Evolutionary conservation across 2,797 vertebrate species (phyloP), one percentile per base, ranked within the genome.

Genomic region (Heteromormyrus szaboi): DNA sequence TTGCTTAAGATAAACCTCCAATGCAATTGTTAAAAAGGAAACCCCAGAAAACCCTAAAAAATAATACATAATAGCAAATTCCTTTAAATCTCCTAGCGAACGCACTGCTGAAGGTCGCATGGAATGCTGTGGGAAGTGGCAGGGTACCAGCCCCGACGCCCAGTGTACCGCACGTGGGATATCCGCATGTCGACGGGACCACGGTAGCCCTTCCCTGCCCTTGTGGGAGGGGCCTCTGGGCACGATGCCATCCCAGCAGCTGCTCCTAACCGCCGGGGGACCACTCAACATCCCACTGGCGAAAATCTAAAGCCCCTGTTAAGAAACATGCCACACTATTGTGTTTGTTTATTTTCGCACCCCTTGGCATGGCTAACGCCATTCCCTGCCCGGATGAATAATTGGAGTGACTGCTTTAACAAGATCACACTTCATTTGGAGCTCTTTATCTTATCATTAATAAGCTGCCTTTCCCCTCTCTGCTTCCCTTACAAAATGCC

Each of bases 321-420:
- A 87, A 87, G 86, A 87, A 87, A 87, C 86, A 65, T 65, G 86
- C 56, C 86, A 68, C 59, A 87, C 86, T 50, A 87, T 62, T 44
- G 86, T 87, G 86, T 87, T 87, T 87, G 86, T 87, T 87, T 87
- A 87, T 87, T 87, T 87, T 87, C 48, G 19, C 86, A 87, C 56
- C 59, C 86, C 3, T 87, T 65, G 86, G 86, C 86, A 65, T 46
- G 41, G 41, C 56, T 9, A 68, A 62, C 33, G 19, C 86, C 86
- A 87, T 25, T 87, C 86, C 86, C 59, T 65, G 41, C 37, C 56
- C 59, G 59, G 86, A 41, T 87, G 86, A 87, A 87, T 87, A 87
- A 68, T 65, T 87, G 59, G 56, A 87, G 41, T 87, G 86, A 68
- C 86, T 87, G 86, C 41, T 87, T 48, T 87, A 87, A 87, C 86